Evolutionary conservation across 2,113 vertebrate genomes (phyloP).

Genomic region (Excalfactoria chinensis): DNA sequence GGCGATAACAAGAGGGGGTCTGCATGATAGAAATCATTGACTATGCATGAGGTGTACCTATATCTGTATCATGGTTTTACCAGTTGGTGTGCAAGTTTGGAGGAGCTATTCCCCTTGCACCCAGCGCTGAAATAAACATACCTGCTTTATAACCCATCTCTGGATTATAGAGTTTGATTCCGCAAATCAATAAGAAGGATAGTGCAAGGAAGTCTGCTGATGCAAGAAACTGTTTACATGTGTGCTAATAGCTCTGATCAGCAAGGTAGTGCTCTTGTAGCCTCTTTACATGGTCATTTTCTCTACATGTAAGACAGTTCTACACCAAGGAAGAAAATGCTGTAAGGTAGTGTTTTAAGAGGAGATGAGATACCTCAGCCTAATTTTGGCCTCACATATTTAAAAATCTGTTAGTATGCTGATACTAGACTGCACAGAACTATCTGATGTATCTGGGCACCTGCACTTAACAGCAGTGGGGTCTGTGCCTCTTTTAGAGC

Average conservation of each 20-base stretch:
- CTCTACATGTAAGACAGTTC: neutral
- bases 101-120: too few species aligned
- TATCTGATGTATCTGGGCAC: neutral
- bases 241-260: neutral
- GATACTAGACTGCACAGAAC: neutral
- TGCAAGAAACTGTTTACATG: neutral
- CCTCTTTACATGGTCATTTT: neutral
- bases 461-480: neutral
- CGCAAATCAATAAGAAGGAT: too few species aligned
- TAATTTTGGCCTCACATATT: neutral
- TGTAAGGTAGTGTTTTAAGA: neutral
- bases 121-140: too few species aligned
- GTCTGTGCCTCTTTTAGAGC: neutral
- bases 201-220: neutral
- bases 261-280: neutral
- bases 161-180: too few species aligned
- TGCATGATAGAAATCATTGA: too few species aligned
- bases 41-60: too few species aligned
- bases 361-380: neutral
- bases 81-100: too few species aligned
- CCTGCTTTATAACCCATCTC: too few species aligned
- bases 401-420: neutral
- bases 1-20: too few species aligned
- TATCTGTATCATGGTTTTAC: too few species aligned
- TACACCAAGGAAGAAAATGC: neutral